Conservation (phyloP, 2,888 invertebrate genomes). For the Caradrina kadenii region DNA sequence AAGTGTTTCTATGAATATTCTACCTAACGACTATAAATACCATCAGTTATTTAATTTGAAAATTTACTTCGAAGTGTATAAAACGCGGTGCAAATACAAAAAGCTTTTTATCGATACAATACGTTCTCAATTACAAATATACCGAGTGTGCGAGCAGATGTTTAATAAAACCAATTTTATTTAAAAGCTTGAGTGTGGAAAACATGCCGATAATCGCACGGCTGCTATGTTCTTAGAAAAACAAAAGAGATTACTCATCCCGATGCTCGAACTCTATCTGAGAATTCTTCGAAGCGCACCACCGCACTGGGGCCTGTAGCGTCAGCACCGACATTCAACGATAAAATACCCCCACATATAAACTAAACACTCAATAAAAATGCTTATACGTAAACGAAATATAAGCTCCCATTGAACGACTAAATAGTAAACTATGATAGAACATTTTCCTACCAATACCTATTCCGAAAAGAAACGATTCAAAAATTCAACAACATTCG, state of each 20-base stretch:
- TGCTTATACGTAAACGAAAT: slow-evolving; percentile 29
- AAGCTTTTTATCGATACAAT: slow-evolving; percentile 51
- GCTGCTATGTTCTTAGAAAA: slow-evolving; percentile 84
- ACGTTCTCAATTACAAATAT: slow-evolving; percentile 59
- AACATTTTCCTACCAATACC: slow-evolving; percentile 25
- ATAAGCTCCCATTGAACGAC: slow-evolving; percentile 29
- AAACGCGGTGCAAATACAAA: slow-evolving; percentile 40
- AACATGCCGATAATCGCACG: slow-evolving; percentile 83
- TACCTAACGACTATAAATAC: slow-evolving; percentile 21
- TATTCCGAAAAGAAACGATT: slow-evolving; percentile 20
- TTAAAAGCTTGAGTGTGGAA: slow-evolving; percentile 73
- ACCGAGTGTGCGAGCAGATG: slow-evolving; percentile 52
- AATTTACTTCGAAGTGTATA: slow-evolving; percentile 35
- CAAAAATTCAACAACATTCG: slow-evolving; percentile 43
- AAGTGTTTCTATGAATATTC: slow-evolving; percentile 26
- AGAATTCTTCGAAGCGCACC: slow-evolving; percentile 86
- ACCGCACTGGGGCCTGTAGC: slow-evolving; percentile 75
- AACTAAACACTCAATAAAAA: slow-evolving; percentile 40
- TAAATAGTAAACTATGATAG: slow-evolving; percentile 10
- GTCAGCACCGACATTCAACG: slow-evolving; percentile 72
- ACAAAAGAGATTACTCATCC: slow-evolving; percentile 90
- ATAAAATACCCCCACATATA: slow-evolving; percentile 38
- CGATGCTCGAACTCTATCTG: slow-evolving; percentile 87
- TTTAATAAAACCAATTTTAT: slow-evolving; percentile 68
- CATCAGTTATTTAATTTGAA: slow-evolving; percentile 18